These are phyloP conservation scores for Ciconia stormi DNA, from an alignment of 2,113 vertebrate species.

Conservation along the genomic window DNA sequence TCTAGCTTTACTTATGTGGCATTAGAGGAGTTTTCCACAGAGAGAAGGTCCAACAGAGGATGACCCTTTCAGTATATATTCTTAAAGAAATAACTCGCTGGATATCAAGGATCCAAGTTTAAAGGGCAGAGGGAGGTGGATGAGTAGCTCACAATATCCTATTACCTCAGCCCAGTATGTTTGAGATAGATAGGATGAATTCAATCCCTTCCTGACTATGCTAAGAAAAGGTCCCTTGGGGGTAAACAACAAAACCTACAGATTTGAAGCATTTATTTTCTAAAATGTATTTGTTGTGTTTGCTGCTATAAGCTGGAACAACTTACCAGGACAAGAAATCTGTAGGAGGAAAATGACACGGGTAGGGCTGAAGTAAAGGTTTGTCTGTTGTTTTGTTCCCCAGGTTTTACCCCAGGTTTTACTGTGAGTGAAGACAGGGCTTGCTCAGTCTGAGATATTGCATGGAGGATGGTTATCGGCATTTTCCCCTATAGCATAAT, in stretches of 20 bases:
- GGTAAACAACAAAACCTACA: background rate
- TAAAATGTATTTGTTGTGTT: background rate
- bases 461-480: background rate
- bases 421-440: background rate
- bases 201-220: background rate
- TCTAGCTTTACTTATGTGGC: background rate
- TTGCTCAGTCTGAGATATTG: background rate
- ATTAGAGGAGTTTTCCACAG: background rate
- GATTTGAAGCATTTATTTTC: background rate
- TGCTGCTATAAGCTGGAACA: background rate
- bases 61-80: background rate
- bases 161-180: background rate
- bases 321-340: background rate
- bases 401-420: background rate
- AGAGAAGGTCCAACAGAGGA: background rate
- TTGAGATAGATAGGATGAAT: background rate
- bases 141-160: background rate
- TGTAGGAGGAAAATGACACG: background rate
- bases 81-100: background rate
- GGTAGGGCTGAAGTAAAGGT: background rate
- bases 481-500: background rate
- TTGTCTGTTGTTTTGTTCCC: background rate
- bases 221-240: background rate
- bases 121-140: background rate
- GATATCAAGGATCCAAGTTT: background rate